Base-by-base conservation (phyloP, 2,797 vertebrate genomes). In the Myoxocephalus aenaeus region DNA sequence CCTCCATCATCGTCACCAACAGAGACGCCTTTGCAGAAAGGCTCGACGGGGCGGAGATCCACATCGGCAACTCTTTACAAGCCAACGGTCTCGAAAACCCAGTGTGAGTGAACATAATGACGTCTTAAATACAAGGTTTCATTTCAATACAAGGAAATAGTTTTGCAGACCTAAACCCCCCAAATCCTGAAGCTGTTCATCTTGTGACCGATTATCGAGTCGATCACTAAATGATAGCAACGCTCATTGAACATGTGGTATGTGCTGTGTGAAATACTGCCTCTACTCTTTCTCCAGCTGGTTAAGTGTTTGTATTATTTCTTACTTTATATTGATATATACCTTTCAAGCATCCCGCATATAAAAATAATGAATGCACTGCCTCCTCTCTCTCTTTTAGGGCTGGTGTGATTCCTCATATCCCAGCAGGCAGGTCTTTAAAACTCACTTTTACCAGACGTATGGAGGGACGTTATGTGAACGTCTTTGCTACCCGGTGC, bases 1-100 rank as follows among this genome's bases (percentile, higher is more conserved):
- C 79, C 57, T 88, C 86, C 8, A 8, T 94, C 22, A 57, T 1
- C 57, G 34, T 95, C 75, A 87, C 82, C 38, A 94, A 92, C 82
- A 86, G 82, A 84, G 34, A 32, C 50, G 90, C 94, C 64, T 32
- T 1, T 46, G 18, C 67, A 73, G 62, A 74, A 0, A 63, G 44
- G 29, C 27, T 93, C 14, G 57, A 88, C 0, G 85, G 90, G 3
- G 82, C 88, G 0, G 22, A 86, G 56, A 85, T 94, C 61, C 80
- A 87, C 40, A 61, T 94, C 0, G 92, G 90, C 14, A 86, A 86
- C 79, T 90, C 86, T 6, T 29, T 86, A 38, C 0, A 38, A 36
- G 7, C 9, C 1, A 34, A 34, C 34, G 34, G 34, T 8, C 9
- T 38, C 36, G 1, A 10, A 38, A 38, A 90, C 66, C 85, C 73